Evolutionary conservation across 2,113 vertebrate genomes (phyloP).

Genomic region (Rhabdomys dilectus): DNA sequence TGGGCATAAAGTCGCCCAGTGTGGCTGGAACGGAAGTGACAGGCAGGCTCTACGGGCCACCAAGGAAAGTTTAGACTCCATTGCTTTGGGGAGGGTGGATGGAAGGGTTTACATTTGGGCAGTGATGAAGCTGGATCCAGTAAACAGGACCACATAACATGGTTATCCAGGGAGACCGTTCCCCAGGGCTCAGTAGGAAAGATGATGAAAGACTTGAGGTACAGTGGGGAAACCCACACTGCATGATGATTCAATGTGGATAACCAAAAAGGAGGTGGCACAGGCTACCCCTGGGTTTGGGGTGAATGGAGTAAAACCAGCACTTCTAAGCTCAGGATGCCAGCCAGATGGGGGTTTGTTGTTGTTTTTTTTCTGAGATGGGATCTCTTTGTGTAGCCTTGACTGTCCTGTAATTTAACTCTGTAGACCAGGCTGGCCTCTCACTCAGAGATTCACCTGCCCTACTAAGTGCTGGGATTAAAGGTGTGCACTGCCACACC

Average conservation of each 20-base stretch:
- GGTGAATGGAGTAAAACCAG: neutral
- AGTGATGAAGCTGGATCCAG: neutral
- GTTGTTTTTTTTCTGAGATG: neutral
- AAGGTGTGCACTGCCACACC: neutral
- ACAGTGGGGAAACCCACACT: neutral
- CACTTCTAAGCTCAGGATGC: neutral
- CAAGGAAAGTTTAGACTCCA: neutral
- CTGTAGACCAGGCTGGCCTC: neutral
- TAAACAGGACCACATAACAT: too few species aligned
- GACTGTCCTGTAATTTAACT: neutral
- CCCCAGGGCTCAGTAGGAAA: neutral
- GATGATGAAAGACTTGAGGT: neutral
- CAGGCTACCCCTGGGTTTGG: neutral
- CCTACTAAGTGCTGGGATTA: neutral
- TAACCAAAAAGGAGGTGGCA: neutral
- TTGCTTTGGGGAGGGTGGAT: neutral
- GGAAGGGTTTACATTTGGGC: neutral
- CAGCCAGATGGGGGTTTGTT: neutral
- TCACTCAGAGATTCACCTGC: neutral
- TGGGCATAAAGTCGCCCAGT: too few species aligned
- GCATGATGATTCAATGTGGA: too few species aligned
- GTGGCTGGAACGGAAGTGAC: neutral
- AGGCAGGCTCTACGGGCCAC: neutral
- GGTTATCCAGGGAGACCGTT: neutral
- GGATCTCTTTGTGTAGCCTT: neutral